Percentiles rank a stretch among this genome's conserved stretches.
These are phyloP conservation scores for Phrynocephalus vlangalii DNA, from an alignment of 2,797 vertebrate genomes.

Conservation along the genomic window DNA sequence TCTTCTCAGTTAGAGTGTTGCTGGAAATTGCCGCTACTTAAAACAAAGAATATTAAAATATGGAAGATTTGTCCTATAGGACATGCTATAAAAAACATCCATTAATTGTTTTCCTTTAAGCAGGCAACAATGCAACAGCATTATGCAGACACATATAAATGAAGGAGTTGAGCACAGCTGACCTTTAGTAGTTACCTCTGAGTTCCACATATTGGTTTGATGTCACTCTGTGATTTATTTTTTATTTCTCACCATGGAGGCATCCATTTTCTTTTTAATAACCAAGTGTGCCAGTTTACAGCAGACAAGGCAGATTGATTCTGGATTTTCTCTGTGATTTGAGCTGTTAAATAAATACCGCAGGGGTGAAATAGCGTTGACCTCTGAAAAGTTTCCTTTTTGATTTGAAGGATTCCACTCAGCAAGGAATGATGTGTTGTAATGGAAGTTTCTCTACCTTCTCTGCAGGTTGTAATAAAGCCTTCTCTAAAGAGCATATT, in stretches of 20 bases:
- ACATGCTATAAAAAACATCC: conserved; percentile 26
- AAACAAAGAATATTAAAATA: conserved; percentile 2
- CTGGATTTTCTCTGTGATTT: conserved; percentile 70
- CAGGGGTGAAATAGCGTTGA: conserved; percentile 66
- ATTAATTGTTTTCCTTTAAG: conserved; percentile 57
- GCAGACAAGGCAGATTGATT: conserved; percentile 62
- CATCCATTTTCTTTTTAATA: conserved; percentile 66
- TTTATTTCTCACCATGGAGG: conserved; percentile 61
- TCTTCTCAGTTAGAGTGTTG: conserved; percentile 35
- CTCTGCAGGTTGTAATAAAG: conserved; percentile 68
- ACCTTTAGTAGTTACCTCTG: conserved; percentile 64
- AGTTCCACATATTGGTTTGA: conserved; percentile 62
- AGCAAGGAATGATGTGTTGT: conserved; percentile 57
- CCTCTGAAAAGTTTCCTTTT: conserved; percentile 59
- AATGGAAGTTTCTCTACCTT: conserved; percentile 71
- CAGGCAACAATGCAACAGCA: conserved; percentile 43
- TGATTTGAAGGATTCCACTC: conserved; percentile 59
- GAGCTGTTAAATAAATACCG: conserved; percentile 74
- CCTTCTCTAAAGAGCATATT: conserved; percentile 50
- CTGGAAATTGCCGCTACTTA: conserved; percentile 32
- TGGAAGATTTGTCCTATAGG: conserved; percentile 37
- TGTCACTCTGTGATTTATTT: conserved; percentile 63
- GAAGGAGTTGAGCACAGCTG: conserved; percentile 58
- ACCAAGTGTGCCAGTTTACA: conserved; percentile 52
- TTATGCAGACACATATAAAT: conserved; percentile 59